Evolutionary conservation across 2,888 invertebrate species (phyloP).

Genomic region (Chrysopilus asiliformis): DNA sequence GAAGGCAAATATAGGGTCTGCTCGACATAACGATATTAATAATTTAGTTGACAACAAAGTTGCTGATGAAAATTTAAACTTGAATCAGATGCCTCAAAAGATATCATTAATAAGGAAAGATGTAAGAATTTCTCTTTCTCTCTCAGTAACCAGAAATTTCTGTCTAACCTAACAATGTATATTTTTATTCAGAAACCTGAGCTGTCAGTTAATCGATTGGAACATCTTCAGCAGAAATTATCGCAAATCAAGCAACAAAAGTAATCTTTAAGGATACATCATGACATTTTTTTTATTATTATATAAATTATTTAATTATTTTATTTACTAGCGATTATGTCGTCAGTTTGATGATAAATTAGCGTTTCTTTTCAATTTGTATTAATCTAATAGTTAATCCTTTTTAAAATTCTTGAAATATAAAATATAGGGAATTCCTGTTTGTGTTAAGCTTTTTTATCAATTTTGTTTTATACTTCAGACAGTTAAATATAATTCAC

Average conservation of each 20-base stretch:
- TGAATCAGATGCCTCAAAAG: slow-evolving; percentile 28
- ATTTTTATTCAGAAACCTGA: slow-evolving; percentile 27
- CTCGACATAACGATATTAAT: slow-evolving; percentile 11
- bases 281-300: not conserved
- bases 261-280: slow-evolving; percentile 15
- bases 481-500: no score
- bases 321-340: not conserved
- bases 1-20: slow-evolving; percentile 23
- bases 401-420: no score
- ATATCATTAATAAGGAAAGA: slow-evolving; percentile 30
- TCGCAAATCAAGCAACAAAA: slow-evolving; percentile 34
- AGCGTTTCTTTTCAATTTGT: not conserved
- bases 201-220: slow-evolving; percentile 33
- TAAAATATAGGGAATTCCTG: no score
- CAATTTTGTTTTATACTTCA: no score
- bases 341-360: not conserved
- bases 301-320: not conserved
- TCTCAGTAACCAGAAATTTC: not conserved
- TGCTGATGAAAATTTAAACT: slow-evolving; percentile 34
- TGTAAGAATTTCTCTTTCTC: slow-evolving; percentile 19
- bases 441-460: no score
- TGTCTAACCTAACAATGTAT: not conserved
- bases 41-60: slow-evolving; percentile 33
- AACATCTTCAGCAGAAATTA: slow-evolving; percentile 34
- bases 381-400: no score